Percentiles rank a stretch among this genome's conserved stretches.
Evolutionary conservation across 2,797 vertebrate genomes (phyloP).

Genomic region (Catostomus latipinnis): DNA sequence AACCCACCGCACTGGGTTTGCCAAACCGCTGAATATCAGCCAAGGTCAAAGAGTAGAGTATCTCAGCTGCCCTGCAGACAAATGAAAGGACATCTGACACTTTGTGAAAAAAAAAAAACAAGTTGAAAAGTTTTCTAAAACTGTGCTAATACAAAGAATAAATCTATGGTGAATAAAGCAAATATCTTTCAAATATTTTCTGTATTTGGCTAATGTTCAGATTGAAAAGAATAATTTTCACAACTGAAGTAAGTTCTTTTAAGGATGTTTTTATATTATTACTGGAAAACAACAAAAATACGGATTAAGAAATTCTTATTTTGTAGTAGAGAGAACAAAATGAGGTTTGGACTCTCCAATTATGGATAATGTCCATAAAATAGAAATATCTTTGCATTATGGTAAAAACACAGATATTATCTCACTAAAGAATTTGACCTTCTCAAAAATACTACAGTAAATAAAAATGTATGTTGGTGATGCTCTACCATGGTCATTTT

Average conservation of each 20-base stretch:
- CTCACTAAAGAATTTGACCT: conserved; percentile 6
- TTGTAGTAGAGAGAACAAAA: not conserved
- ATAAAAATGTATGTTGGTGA: too few species aligned
- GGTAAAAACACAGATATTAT: conserved; percentile 1
- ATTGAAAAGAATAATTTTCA: not conserved
- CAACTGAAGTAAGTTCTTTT: too few species aligned
- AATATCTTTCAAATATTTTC: not conserved
- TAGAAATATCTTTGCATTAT: not conserved
- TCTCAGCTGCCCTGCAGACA: conserved; percentile 84
- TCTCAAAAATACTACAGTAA: conserved; percentile 7
- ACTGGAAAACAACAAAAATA: too few species aligned
- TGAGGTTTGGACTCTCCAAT: too few species aligned
- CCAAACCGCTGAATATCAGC: conserved; percentile 77
- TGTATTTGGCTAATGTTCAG: conserved; percentile 4
- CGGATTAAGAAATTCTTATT: too few species aligned
- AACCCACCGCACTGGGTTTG: conserved; percentile 64
- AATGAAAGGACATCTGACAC: conserved; percentile 34
- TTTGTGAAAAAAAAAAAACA: not conserved
- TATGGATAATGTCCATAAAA: not conserved
- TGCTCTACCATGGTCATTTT: too few species aligned
- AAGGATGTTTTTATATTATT: too few species aligned
- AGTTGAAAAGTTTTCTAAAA: conserved; percentile 10
- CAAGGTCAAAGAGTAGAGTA: conserved; percentile 86
- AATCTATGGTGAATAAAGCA: not conserved
- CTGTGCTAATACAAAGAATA: not conserved